Percentiles rank a stretch among this genome's conserved stretches.
Conservation (phyloP, 2,113 vertebrate genomes). For the Heterotilapia buettikoferi region DNA sequence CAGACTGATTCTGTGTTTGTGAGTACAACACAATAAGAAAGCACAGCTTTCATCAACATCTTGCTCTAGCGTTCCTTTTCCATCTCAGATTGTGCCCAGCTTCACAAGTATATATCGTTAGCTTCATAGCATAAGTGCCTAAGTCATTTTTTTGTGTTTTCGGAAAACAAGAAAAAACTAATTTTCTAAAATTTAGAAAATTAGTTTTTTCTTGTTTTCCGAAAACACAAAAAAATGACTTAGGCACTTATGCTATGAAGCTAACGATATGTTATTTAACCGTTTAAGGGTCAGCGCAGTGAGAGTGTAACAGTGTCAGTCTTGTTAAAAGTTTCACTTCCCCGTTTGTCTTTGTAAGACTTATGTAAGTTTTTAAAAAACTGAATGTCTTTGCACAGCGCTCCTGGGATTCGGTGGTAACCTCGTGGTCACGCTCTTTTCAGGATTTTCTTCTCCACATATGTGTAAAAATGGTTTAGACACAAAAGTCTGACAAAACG, state of each 20-base stretch:
- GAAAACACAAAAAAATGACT: no score
- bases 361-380: neutral
- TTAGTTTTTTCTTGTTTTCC: no score
- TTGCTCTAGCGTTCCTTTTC: neutral
- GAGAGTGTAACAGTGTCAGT: neutral
- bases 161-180: no score
- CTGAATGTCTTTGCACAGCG: neutral
- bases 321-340: conserved; percentile 6
- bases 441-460: neutral
- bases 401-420: neutral
- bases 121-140: no score
- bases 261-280: neutral
- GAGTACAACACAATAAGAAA: neutral
- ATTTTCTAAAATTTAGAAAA: no score
- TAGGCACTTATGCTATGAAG: no score
- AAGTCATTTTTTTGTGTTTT: no score
- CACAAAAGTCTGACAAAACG: neutral
- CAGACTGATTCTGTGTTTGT: neutral
- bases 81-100: neutral
- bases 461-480: neutral
- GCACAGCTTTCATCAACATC: neutral
- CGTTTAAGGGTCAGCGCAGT: neutral
- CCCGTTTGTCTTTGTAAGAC: neutral
- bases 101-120: neutral
- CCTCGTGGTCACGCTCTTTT: neutral